Percentiles rank a stretch among this genome's conserved stretches.
phyloP scores from a whole-genome alignment of 2,888 invertebrate genomes.

The Molanna angustata region DNA sequence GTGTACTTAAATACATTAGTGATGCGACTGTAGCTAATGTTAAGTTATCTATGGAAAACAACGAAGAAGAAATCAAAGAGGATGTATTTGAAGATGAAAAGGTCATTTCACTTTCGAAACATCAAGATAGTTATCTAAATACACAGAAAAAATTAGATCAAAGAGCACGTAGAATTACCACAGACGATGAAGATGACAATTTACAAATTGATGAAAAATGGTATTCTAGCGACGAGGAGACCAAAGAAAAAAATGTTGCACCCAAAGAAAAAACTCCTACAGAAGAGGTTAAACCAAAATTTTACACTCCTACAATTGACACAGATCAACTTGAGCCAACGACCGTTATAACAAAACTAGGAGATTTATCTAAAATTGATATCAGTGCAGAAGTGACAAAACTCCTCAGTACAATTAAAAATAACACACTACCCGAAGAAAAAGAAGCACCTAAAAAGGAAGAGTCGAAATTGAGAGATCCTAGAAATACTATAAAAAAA shows the following conservation, averaged over 20 bases:
- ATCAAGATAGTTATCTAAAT: background rate
- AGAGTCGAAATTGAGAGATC: constrained; percentile 45
- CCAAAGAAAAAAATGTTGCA: constrained; percentile 44
- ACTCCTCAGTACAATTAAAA: constrained; percentile 61
- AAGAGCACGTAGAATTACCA: constrained; percentile 52
- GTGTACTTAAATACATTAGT: constrained; percentile 49
- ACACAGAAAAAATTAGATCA: constrained; percentile 43
- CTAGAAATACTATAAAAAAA: constrained; percentile 39
- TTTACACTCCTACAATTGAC: constrained; percentile 38
- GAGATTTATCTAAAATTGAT: constrained; percentile 70
- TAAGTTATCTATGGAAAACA: constrained; percentile 31
- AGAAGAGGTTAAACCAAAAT: constrained; percentile 24
- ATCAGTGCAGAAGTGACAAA: constrained; percentile 72
- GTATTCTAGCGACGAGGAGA: constrained; percentile 81
- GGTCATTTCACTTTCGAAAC: constrained; percentile 15
- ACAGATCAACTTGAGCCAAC: constrained; percentile 52
- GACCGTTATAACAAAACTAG: constrained; percentile 59
- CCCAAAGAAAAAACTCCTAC: constrained; percentile 44
- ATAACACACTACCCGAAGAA: constrained; percentile 44
- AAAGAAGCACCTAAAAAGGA: constrained; percentile 39
- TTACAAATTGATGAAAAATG: constrained; percentile 63
- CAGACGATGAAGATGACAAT: constrained; percentile 58
- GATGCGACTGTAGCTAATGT: constrained; percentile 38
- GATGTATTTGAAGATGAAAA: constrained; percentile 51
- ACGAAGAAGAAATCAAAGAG: constrained; percentile 34